A percentile compares a stretch with the other conserved stretches of the same genome.
These are phyloP conservation scores for Arenaria interpres DNA, from an alignment of 2,113 vertebrate genomes.

Conservation along the genomic window DNA sequence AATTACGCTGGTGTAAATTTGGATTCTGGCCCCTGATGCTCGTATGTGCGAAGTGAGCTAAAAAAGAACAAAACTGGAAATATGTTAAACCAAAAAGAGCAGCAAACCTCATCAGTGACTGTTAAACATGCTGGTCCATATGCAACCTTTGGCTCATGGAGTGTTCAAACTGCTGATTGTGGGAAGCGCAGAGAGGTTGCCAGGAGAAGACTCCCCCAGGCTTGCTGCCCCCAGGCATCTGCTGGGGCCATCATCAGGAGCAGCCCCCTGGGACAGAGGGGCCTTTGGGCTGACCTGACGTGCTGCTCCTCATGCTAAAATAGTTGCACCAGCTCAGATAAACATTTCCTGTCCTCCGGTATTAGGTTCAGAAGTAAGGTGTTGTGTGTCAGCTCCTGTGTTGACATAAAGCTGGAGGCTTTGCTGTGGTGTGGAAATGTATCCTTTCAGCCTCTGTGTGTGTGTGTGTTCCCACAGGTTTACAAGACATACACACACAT, in stretches of 20 bases:
- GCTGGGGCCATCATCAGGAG: neutral
- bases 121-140: slow-evolving; percentile 61
- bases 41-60: neutral
- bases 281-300: neutral
- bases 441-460: neutral
- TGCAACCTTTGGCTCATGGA: slow-evolving; percentile 63
- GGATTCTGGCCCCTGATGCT: slow-evolving; percentile 57
- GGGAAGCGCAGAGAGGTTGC: neutral
- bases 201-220: neutral
- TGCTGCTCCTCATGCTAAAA: neutral
- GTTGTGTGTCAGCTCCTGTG: slow-evolving; percentile 46
- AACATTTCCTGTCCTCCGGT: slow-evolving; percentile 58
- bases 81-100: slow-evolving; percentile 66
- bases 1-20: slow-evolving; percentile 52
- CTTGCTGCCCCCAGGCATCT: neutral
- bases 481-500: neutral
- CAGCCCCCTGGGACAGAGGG: neutral
- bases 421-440: slow-evolving; percentile 5
- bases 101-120: slow-evolving; percentile 41
- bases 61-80: slow-evolving; percentile 66
- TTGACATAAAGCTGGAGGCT: slow-evolving; percentile 23
- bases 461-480: neutral
- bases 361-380: slow-evolving; percentile 49
- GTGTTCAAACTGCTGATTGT: neutral
- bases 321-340: neutral